A percentile compares a stretch with the other conserved stretches of the same genome.
Conservation (phyloP, 2,888 invertebrate species). For the Gymnocheta viridis region DNA sequence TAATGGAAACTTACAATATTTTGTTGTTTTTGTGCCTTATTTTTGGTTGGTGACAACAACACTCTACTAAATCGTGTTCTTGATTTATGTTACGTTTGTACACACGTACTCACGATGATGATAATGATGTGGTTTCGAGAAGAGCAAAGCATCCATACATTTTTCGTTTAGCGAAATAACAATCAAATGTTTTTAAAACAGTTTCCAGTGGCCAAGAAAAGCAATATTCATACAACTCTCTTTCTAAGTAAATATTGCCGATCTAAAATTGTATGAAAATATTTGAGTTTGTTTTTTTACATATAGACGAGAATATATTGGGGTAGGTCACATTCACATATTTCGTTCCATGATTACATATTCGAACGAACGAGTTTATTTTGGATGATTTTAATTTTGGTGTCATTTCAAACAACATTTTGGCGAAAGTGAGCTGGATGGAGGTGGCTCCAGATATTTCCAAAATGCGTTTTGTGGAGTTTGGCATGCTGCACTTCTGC, state of each 20-base stretch:
- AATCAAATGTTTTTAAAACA: slow-evolving; percentile 23
- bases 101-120: slow-evolving; percentile 19
- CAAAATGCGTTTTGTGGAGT: too few relatives aligned
- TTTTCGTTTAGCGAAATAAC: slow-evolving; percentile 16
- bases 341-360: too few relatives aligned
- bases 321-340: too few relatives aligned
- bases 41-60: slow-evolving; percentile 71
- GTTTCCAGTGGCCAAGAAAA: slow-evolving; percentile 4
- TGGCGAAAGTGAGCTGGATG: too few relatives aligned
- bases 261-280: not conserved
- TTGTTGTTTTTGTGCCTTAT: slow-evolving; percentile 8
- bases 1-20: slow-evolving; percentile 8
- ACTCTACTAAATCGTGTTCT: slow-evolving; percentile 64
- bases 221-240: not conserved
- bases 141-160: slow-evolving; percentile 3
- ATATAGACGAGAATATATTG: too few relatives aligned
- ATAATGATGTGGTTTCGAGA: slow-evolving; percentile 6
- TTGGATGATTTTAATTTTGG: too few relatives aligned
- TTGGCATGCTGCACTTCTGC: too few relatives aligned
- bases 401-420: too few relatives aligned
- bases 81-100: slow-evolving; percentile 70
- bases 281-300: too few relatives aligned
- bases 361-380: too few relatives aligned
- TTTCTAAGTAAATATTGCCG: not conserved
- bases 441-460: too few relatives aligned